Evolutionary conservation across 2,797 vertebrate species (phyloP).

Genomic region (Tympanoctomys barrerae): DNA sequence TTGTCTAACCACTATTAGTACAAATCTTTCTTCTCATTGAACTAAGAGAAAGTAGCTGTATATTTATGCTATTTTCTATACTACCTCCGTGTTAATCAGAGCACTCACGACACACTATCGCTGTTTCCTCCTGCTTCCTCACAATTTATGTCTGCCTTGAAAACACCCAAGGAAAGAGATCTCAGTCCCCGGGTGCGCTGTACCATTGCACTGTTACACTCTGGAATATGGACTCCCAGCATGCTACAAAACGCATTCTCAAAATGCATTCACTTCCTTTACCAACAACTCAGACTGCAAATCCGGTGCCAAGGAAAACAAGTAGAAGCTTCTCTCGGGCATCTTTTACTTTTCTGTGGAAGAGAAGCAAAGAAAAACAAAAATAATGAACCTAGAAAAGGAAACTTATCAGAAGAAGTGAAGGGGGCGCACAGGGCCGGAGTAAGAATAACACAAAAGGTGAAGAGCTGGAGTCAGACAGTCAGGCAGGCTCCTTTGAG

Average conservation of each 20-base stretch:
- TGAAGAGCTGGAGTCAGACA: neutral
- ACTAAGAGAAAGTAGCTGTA: too few relatives aligned
- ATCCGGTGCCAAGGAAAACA: neutral
- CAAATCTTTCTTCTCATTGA: too few relatives aligned
- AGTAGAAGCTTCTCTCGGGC: neutral
- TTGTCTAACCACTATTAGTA: too few relatives aligned
- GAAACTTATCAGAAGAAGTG: neutral
- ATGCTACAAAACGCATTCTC: neutral
- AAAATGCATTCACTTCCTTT: neutral
- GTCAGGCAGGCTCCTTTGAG: neutral
- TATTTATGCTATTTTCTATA: too few relatives aligned
- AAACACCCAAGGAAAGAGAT: neutral
- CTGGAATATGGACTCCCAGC: neutral
- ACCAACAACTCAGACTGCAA: neutral
- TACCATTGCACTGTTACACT: neutral
- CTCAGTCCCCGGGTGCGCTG: neutral
- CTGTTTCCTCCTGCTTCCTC: neutral
- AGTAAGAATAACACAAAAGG: neutral
- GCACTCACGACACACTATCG: neutral
- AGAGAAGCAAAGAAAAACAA: neutral
- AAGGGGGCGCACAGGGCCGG: neutral
- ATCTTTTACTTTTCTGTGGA: neutral
- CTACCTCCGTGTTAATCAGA: neutral
- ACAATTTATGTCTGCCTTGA: neutral
- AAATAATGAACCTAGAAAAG: constrained; percentile 29